Evolutionary conservation across 2,888 invertebrate species (phyloP).

Genomic region (Uloborus plumipes): DNA sequence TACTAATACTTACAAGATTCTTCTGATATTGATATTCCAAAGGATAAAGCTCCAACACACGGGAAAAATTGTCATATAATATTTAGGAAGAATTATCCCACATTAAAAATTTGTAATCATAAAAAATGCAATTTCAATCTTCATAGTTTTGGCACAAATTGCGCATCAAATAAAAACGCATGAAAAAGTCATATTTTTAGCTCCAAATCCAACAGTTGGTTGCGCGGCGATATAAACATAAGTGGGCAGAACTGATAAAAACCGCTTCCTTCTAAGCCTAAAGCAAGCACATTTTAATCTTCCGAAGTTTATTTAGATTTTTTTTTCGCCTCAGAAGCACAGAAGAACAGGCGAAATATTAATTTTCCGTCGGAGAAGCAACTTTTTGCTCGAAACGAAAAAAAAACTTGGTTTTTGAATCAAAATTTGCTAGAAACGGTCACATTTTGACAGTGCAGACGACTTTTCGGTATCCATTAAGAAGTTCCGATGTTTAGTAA

Average conservation of each 20-base stretch:
- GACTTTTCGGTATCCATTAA: slow-evolving; percentile 37
- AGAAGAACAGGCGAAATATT: too few relatives aligned
- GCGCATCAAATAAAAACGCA: not conserved
- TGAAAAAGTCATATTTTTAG: slow-evolving; percentile 12
- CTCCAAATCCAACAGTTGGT: slow-evolving; percentile 55
- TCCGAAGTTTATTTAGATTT: not conserved
- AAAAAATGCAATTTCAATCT: not conserved
- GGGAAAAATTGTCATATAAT: too few relatives aligned
- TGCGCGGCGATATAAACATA: slow-evolving; percentile 48
- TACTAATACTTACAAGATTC: too few relatives aligned
- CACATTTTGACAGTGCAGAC: slow-evolving; percentile 60
- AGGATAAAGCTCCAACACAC: too few relatives aligned
- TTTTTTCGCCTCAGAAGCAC: not conserved
- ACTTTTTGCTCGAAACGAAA: too few relatives aligned
- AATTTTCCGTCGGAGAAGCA: too few relatives aligned
- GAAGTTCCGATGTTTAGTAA: slow-evolving; percentile 54
- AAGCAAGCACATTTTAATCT: not conserved
- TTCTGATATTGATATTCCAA: too few relatives aligned
- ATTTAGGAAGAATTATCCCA: too few relatives aligned
- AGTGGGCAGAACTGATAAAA: slow-evolving; percentile 57
- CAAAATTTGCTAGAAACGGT: slow-evolving; percentile 13
- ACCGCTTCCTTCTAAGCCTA: slow-evolving; percentile 7
- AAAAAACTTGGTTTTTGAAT: too few relatives aligned
- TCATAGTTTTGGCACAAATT: not conserved
- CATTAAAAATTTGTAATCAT: too few relatives aligned